Evolutionary conservation across 2,888 invertebrate genomes (phyloP).

Genomic region (Lithophane semibrunnea): DNA sequence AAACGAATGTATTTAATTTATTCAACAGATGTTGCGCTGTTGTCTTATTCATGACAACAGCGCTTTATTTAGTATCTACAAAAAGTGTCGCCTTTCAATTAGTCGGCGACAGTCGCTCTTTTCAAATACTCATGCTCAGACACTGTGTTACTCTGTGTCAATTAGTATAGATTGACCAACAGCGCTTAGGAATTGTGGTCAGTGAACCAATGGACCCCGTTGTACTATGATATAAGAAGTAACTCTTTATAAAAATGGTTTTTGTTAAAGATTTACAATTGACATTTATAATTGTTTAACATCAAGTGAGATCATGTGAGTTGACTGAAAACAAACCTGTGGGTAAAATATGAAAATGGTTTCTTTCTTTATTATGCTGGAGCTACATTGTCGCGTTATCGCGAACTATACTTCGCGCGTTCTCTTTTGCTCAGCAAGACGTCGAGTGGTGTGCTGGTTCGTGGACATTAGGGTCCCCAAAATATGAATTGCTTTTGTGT

Average conservation of each 20-base stretch:
- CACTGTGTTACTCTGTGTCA: conserved; percentile 3
- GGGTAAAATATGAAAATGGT: not conserved
- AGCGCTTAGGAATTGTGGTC: not conserved
- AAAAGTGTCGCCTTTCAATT: conserved; percentile 29
- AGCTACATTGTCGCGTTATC: too few relatives aligned
- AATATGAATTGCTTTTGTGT: too few relatives aligned
- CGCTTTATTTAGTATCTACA: not conserved
- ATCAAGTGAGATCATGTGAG: too few relatives aligned
- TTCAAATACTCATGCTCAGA: conserved; percentile 5
- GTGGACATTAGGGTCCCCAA: too few relatives aligned
- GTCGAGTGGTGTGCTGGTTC: too few relatives aligned
- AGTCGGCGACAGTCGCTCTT: not conserved
- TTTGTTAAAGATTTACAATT: not conserved
- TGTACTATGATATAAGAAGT: not conserved
- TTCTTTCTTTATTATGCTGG: not conserved
- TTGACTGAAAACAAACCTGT: not conserved
- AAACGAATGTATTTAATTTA: conserved; percentile 2
- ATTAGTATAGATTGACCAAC: not conserved
- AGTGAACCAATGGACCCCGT: not conserved
- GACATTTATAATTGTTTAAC: not conserved
- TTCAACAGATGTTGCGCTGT: conserved; percentile 7
- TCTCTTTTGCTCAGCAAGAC: too few relatives aligned
- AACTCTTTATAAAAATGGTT: not conserved
- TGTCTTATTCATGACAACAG: conserved; percentile 11
- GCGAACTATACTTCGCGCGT: too few relatives aligned